Conservation (phyloP, 1,140 invertebrate species). For the Pseudomyrmex pallidus region DNA sequence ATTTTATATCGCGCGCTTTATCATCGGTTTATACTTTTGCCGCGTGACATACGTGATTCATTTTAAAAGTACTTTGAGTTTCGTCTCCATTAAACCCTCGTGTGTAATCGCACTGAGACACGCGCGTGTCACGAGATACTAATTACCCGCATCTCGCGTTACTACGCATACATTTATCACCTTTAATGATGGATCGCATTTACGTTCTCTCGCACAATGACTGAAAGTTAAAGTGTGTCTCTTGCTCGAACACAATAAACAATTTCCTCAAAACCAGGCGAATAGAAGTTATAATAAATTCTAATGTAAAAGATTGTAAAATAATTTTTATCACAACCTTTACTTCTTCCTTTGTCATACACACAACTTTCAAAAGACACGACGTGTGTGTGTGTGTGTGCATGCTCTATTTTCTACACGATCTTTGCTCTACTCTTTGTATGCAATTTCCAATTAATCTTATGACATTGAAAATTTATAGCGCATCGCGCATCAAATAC, state of each 20-base stretch:
- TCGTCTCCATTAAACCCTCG: constrained; percentile 9
- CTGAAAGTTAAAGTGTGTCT: constrained; percentile 19
- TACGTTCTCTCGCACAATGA: constrained; percentile 23
- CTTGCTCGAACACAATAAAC: constrained; percentile 7
- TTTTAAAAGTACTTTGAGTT: not conserved
- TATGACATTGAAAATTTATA: constrained; percentile 5
- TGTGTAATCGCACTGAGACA: constrained; percentile 35
- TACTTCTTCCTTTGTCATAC: not conserved
- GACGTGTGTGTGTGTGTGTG: not conserved
- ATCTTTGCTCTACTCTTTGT: not conserved
- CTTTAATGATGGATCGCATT: constrained; percentile 29
- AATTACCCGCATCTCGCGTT: constrained; percentile 45
- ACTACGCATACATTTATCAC: constrained; percentile 34
- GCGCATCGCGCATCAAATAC: not conserved
- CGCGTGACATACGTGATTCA: not conserved
- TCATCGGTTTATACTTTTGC: constrained; percentile 13
- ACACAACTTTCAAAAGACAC: not conserved
- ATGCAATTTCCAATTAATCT: constrained; percentile 23
- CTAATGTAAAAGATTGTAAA: too few relatives aligned
- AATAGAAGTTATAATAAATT: too few relatives aligned
- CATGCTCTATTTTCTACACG: not conserved
- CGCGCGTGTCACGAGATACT: constrained; percentile 47
- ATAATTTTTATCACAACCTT: not conserved
- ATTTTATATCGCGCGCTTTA: not conserved
- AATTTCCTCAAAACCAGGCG: not conserved